Base-by-base conservation (phyloP, 2,797 vertebrate genomes). In the Notoglanidium macrostoma region DNA sequence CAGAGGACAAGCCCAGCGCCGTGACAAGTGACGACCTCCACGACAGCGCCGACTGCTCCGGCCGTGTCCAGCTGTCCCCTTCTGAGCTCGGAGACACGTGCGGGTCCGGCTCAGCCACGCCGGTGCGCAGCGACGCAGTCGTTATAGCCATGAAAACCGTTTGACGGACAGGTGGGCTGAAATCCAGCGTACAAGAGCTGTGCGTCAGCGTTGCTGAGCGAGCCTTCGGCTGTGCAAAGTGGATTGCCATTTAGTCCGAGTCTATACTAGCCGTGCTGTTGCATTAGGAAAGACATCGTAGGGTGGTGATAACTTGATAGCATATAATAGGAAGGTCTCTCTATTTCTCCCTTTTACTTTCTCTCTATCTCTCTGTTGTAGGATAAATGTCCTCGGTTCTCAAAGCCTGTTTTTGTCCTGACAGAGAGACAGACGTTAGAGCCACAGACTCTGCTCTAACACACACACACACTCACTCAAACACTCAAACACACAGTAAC, bases 31-130 rank as follows among this genome's bases (percentile, higher is more conserved):
- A 82, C 2, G 85, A 92, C 57, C 90, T 96, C 29, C 96, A 96
- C 12, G 96, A 96, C 89, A 95, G 95, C 15, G 87, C 92, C 0
- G 95, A 95, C 89, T 97, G 96, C 86, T 94, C 94, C 0, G 93
- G 91, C 35, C 92, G 94, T 84, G 91, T 90, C 85, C 94, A 94
- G 74, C 54, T 51, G 84, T 82, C 29, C 76, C 91, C 89, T 85
- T 90, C 76, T 17, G 63, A 83, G 81, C 65, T 68, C 2, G 63
- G 81, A 6, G 86, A 90, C 32, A 91, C 91, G 23, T 95, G 95
- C 44, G 91, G 90, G 65, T 59, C 94, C 61, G 61, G 92, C 83
- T 73, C 93, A 40, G 6, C 67, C 10, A 70, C 80, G 5, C 77
- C 91, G 0, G 82, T 90, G 0, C 88, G 87, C 0, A 67, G 90